Evolutionary conservation across 2,888 invertebrate species (phyloP).

Genomic region (Oeneis ivallda): DNA sequence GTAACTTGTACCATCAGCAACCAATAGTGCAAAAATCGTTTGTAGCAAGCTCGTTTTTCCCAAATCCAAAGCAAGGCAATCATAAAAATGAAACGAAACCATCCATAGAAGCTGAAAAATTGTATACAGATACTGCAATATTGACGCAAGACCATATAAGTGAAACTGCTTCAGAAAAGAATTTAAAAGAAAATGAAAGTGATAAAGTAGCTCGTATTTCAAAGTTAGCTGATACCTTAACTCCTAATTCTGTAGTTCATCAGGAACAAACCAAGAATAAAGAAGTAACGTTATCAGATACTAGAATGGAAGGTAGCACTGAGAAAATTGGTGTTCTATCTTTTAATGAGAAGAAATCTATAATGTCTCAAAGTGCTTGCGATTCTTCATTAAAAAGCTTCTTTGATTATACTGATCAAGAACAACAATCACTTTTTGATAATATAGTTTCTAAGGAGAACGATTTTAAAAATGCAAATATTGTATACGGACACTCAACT

Average conservation of each 20-base stretch:
- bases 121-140: neutral
- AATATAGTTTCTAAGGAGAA: neutral
- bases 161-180: neutral
- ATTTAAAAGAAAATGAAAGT: slow-evolving; percentile 3
- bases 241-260: neutral
- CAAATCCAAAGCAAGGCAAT: neutral
- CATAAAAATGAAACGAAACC: neutral
- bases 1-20: slow-evolving; percentile 1
- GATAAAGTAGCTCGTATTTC: neutral
- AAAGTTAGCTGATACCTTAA: neutral
- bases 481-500: neutral
- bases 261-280: neutral
- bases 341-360: slow-evolving; percentile 8
- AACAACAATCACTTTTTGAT: neutral
- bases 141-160: neutral
- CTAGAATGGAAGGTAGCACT: neutral
- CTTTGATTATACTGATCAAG: slow-evolving; percentile 20
- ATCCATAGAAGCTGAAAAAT: neutral
- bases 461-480: neutral
- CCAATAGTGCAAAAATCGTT: slow-evolving; percentile 7
- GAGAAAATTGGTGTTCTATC: neutral
- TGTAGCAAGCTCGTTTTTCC: neutral
- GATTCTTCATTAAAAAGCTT: slow-evolving; percentile 29
- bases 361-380: slow-evolving; percentile 21
- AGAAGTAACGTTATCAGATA: neutral